Percentiles rank a stretch among this genome's conserved stretches.
Evolutionary conservation across 2,113 vertebrate genomes (phyloP).

Genomic region (Potamarius usumacintae): DNA sequence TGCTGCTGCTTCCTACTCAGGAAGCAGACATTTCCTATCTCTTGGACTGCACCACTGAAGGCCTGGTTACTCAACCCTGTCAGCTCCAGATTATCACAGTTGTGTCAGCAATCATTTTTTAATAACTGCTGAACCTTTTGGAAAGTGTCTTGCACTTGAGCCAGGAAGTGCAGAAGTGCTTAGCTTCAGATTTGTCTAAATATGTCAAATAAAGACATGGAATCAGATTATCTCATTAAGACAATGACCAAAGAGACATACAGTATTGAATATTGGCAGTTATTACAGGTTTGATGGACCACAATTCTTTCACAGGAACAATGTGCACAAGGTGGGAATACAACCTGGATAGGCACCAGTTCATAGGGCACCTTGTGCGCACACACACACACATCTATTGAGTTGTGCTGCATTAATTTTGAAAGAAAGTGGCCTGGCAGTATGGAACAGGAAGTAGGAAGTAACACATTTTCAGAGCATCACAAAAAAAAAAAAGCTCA

Average conservation of each 20-base stretch:
- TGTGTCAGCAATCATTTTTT: conserved; percentile 13
- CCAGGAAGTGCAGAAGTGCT: neutral
- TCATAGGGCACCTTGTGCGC: neutral
- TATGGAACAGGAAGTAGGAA: neutral
- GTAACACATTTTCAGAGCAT: neutral
- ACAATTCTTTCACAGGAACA: neutral
- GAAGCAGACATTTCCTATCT: conserved; percentile 2
- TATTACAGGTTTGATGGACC: neutral
- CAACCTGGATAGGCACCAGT: neutral
- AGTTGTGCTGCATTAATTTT: neutral
- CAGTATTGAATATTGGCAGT: neutral
- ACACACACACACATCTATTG: neutral
- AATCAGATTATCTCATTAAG: neutral
- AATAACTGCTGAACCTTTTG: conserved; percentile 8
- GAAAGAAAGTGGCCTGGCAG: neutral
- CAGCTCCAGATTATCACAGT: neutral
- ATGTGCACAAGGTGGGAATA: neutral
- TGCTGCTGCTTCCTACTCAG: conserved; percentile 27
- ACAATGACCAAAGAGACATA: neutral
- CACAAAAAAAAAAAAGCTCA: neutral
- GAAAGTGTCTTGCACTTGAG: neutral
- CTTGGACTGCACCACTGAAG: neutral
- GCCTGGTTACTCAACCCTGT: conserved; percentile 15
- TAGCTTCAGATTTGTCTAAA: neutral
- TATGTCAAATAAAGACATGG: neutral